Base-by-base conservation (phyloP, 2,113 vertebrate species). In the Dendrocopos noguchii region DNA sequence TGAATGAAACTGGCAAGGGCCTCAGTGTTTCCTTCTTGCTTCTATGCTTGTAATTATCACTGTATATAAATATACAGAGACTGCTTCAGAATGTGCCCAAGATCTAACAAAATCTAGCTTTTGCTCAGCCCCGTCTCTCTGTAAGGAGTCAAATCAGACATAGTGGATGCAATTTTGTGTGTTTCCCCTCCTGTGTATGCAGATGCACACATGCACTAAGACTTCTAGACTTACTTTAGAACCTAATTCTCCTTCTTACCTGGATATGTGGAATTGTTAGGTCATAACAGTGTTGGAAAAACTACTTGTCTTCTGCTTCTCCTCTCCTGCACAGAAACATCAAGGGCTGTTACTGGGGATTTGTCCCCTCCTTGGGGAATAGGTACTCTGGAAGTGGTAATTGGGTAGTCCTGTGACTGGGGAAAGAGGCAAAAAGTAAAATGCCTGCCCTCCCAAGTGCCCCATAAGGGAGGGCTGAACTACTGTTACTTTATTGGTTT, bases 1-100 rank as follows among this genome's bases (percentile, higher is more conserved):
- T 84, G 96, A 97, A 97, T 78, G 88, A 96, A 94, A 96, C 95
- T 97, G 97, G 97, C 97, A 97, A 91, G 83, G 53, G 52, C 56
- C 74, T 93, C 81, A 75, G 82, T 66, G 29, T 97, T 98, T 98
- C 95, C 94, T 97, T 96, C 95, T 96, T 97, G 91, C 90, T 95
- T 78, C 92, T 86, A 95, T 95, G 95, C 79, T 94, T 95, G 75
- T 75, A 96, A 97, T 98, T 96, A 96, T 92, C 92, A 75, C 77
- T 86, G 91, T 50, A 50, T 95, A 96, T 93, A 96, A 96, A 94
- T 96, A 90, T 25, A 95, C 70, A 79, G 73, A 80, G 66, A 39
- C 71, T 70, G 91, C 91, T 87, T 97, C 81, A 92, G 65, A 92
- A 94, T 94, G 83, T 85, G 88, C 84, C 74, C 56, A 71, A 74